Base-by-base conservation (phyloP, 1,140 invertebrate species). In the Aphelinus certus region DNA sequence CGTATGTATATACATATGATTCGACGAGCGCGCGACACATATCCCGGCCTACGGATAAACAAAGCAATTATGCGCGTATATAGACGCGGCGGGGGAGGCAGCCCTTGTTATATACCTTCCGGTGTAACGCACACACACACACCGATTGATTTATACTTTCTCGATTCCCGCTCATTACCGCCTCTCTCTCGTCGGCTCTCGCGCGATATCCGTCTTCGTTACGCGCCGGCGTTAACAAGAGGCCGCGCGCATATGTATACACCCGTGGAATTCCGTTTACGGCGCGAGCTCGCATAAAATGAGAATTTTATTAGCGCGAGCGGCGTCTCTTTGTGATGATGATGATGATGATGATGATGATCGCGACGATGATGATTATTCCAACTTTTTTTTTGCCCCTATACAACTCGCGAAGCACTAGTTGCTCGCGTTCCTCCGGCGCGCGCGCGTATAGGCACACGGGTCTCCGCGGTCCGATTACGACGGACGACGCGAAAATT, bases 21-120 rank as follows among this genome's bases (percentile, higher is more conserved):
- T 6, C 9, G 4, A 53, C 51, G 51, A 6, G 4, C 51, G 51
- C 4, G 51, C 51, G 9, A 53, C 4, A 6, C 4, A 75, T 75
- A 75, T 75, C 73, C 73, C 58, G 60, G 55, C 57, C 75, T 26
- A 26, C 26, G 71, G 75, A 76, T 76, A 76, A 76, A 76, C 75
- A 76, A 76, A 76, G 75, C 75, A 76, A 76, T 76, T 76, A 76
- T 67, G 56, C 69, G 63, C 6, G 51, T 4, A 9, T 9, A 9
- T 1, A 53, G 4, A 4, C 4, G 51, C 51, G 4, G 51, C 51
- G 51, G 51, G 4, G 51, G 51, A 4, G 57, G 1, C 7, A 4
- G 26, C 26, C 26, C 26, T 26, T 26, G 26, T 26, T 26, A 26
- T 26, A 26, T 26, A 26, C 26, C 26, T 26, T 26, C 26, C 26